phyloP scores from a whole-genome alignment of 1,140 invertebrate genomes.

The Bombus polaris region DNA sequence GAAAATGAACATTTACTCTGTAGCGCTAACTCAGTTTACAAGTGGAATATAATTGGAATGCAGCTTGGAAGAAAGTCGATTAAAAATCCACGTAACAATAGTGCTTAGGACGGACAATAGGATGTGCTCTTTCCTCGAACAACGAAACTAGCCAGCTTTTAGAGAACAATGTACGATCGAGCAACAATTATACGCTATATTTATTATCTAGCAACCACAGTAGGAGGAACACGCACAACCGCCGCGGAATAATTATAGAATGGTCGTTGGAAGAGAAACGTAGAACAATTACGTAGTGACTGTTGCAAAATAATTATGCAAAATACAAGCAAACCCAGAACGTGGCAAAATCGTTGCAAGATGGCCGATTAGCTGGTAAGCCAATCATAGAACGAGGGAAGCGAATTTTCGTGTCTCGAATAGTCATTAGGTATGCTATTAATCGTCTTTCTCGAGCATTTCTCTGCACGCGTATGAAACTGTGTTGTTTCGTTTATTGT shows the following conservation, averaged over 20 bases:
- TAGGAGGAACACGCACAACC: background rate
- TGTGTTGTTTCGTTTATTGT: background rate
- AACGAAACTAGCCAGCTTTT: background rate
- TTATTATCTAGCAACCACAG: background rate
- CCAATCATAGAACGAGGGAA: background rate
- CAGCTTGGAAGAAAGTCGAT: background rate
- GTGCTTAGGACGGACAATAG: too few species aligned
- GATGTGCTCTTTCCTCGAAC: background rate
- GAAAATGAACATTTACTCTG: too few species aligned
- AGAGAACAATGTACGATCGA: background rate
- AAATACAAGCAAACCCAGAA: background rate
- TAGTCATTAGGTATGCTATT: background rate
- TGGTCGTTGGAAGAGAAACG: conserved; percentile 10
- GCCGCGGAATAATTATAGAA: conserved; percentile 34
- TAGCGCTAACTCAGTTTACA: background rate
- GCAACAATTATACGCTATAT: background rate
- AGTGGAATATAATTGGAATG: background rate
- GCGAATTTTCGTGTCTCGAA: background rate
- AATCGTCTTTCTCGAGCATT: background rate
- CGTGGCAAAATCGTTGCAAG: background rate
- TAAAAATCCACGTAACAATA: background rate
- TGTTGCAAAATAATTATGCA: conserved; percentile 31
- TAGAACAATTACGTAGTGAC: conserved; percentile 11
- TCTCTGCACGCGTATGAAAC: background rate
- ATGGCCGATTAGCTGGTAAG: background rate